Conservation (phyloP, 2,113 vertebrate genomes). For the Alces alces region DNA sequence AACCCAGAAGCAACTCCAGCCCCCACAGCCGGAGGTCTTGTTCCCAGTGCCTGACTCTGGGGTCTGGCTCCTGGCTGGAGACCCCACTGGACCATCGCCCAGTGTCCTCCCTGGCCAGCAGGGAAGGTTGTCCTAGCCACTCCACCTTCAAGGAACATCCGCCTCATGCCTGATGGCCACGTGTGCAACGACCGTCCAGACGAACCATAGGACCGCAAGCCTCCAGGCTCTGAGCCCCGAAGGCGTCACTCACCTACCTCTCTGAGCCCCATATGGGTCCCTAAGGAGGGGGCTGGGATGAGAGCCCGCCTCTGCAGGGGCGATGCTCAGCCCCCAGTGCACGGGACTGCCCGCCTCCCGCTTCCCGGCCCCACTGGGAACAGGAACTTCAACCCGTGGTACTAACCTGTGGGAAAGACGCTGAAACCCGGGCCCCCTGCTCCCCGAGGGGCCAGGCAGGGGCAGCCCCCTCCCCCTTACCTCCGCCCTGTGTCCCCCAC, state of each 20-base stretch:
- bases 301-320: fast-evolving
- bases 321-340: fast-evolving
- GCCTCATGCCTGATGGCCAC: fast-evolving
- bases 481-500: background rate
- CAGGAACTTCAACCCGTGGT: fast-evolving
- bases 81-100: no score
- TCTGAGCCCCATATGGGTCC: background rate
- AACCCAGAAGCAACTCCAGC: background rate
- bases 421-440: background rate
- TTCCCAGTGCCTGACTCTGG: no score
- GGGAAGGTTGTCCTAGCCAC: background rate
- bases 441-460: fast-evolving
- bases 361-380: fast-evolving
- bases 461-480: no score
- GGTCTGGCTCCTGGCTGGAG: background rate
- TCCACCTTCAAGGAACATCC: fast-evolving
- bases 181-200: fast-evolving
- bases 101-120: background rate
- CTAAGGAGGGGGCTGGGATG: fast-evolving
- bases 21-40: background rate
- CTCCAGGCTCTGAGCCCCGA: background rate
- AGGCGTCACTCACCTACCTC: fast-evolving
- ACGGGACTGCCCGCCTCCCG: fast-evolving
- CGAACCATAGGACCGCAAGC: background rate
- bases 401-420: background rate